phyloP scores from a whole-genome alignment of 2,888 invertebrate species.

The Andrena marginata region DNA sequence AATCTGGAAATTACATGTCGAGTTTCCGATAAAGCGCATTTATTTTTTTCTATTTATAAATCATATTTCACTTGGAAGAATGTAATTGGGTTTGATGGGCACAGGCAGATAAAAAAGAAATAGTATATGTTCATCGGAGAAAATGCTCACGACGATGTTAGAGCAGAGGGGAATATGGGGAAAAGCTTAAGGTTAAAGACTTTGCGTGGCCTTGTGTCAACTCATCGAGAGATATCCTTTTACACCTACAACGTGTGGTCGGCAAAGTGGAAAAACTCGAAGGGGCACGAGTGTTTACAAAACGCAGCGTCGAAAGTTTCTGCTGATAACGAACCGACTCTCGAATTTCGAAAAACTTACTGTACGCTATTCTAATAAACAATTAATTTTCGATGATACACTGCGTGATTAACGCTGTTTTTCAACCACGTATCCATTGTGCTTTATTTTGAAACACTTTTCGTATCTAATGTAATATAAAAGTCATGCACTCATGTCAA shows the following conservation, averaged over 20 bases:
- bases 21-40: neutral
- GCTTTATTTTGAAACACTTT: neutral
- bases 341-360: neutral
- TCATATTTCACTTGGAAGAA: neutral
- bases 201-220: constrained; percentile 18
- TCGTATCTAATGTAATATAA: neutral
- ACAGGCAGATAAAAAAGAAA: neutral
- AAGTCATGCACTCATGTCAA: neutral
- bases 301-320: neutral
- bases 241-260: neutral
- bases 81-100: neutral
- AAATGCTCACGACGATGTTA: constrained; percentile 5
- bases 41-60: neutral
- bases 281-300: neutral
- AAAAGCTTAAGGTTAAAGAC: constrained; percentile 29
- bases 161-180: neutral
- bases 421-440: no score
- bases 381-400: neutral
- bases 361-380: neutral
- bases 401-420: no score
- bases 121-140: constrained; percentile 21
- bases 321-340: neutral
- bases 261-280: neutral
- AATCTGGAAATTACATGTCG: neutral
- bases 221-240: neutral